Base-by-base conservation (phyloP, 2,113 vertebrate genomes). In the Cavia aperea region DNA sequence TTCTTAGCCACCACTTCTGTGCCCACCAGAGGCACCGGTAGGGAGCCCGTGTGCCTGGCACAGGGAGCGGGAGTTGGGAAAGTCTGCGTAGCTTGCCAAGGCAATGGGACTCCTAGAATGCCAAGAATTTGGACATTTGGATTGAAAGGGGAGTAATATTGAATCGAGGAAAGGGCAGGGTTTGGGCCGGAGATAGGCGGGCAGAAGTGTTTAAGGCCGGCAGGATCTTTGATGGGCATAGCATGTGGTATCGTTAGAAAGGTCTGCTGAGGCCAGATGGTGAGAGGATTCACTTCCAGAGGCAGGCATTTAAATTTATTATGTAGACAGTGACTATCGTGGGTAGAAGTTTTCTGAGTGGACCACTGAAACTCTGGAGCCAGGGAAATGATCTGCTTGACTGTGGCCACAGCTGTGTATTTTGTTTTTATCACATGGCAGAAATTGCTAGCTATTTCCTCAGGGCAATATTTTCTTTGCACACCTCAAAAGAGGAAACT, bases 401-500 rank as follows among this genome's bases (percentile, higher is more conserved):
- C 24, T 12, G 6, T 36, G n/a, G 75, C 79, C 86, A 88, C 31
- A 62, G 26, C 54, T 66, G 23, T 29, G 0, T 65, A 66, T 92
- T 39, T 51, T 72, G 73, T 94, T 94, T 95, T 93, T 87, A 94
- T 96, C 89, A 91, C 91, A 89, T 90, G 86, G 93, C 92, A 49
- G 89, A 95, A 96, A 96, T 91, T 87, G 81, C 96, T 95, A 95
- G 92, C 79, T 96, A 91, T 96, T 95, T 95, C 95, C 93, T 81
- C 68, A 91, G 81, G 39, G 94, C 72, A 82, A 49, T 95, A 96
- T 96, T 95, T 96, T 96, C 91, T 93, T 93, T 91, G 78, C 93
- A 88, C 51, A 95, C 91, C 91, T 92, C 92, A 93, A 79, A 95
- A 66, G 86, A 94, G 95, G 94, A 96, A 95, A 92, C 91, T 95